phyloP scores from a whole-genome alignment of 2,888 invertebrate genomes.

The Lysandra bellargus region DNA sequence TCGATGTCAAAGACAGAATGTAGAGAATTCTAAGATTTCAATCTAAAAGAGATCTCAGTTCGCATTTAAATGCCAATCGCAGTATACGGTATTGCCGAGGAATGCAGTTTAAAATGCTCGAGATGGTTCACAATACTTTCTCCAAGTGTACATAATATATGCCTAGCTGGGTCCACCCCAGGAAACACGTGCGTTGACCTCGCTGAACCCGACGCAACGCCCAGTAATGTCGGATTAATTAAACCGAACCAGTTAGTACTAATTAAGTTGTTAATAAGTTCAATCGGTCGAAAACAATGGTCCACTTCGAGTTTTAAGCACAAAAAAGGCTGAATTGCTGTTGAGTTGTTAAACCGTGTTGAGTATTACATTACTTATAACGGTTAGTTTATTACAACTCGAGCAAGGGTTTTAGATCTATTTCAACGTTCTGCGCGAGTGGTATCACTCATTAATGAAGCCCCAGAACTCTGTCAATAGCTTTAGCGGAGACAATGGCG shows the following conservation, averaged over 20 bases:
- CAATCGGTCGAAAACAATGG: slow-evolving; percentile 11
- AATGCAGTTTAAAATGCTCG: slow-evolving; percentile 19
- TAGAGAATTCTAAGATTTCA: background rate
- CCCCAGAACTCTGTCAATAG: slow-evolving; percentile 19
- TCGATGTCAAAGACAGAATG: background rate
- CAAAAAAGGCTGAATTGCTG: background rate
- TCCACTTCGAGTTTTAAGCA: background rate
- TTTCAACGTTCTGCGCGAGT: background rate
- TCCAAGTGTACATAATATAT: slow-evolving; percentile 2
- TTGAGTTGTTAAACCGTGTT: background rate
- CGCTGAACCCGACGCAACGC: slow-evolving; percentile 13
- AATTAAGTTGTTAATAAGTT: slow-evolving; percentile 12
- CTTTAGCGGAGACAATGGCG: slow-evolving; percentile 26
- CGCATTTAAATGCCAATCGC: background rate
- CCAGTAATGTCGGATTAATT: background rate
- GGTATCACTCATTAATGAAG: slow-evolving; percentile 22
- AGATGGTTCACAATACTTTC: slow-evolving; percentile 20
- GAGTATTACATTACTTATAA: background rate
- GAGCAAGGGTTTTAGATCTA: background rate
- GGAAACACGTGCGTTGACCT: slow-evolving; percentile 25
- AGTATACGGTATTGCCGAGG: background rate
- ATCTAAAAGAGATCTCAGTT: slow-evolving; percentile 4
- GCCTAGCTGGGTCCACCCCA: background rate
- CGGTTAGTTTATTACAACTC: background rate
- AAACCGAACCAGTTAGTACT: background rate